A percentile compares a stretch with the other conserved stretches of the same genome.
Evolutionary conservation across 2,113 vertebrate species (phyloP).

Genomic region (Platycercus adscitus): DNA sequence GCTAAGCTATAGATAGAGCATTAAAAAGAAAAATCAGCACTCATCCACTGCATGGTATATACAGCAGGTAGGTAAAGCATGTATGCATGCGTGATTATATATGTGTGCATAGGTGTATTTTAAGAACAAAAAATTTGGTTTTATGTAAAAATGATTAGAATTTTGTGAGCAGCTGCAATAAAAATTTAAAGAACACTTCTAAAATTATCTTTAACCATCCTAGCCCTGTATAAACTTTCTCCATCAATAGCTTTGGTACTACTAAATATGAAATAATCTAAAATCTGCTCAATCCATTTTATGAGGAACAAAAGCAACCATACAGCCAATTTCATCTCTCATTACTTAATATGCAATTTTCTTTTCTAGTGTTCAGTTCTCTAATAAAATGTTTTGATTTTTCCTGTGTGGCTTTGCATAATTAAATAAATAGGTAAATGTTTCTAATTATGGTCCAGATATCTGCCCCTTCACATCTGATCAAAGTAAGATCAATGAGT

Average conservation of each 20-base stretch:
- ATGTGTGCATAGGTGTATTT: neutral
- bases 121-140: neutral
- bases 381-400: neutral
- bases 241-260: neutral
- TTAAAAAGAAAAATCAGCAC: neutral
- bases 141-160: neutral
- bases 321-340: neutral
- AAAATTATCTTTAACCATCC: neutral
- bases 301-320: neutral
- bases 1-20: neutral
- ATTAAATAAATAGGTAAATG: neutral
- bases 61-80: neutral
- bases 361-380: neutral
- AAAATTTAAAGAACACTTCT: neutral
- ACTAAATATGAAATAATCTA: neutral
- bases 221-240: neutral
- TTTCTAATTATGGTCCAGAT: neutral
- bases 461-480: neutral
- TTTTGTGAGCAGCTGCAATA: neutral
- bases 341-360: neutral
- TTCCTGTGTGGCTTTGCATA: neutral
- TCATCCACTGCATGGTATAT: neutral
- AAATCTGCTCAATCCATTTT: neutral
- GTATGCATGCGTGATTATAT: fast-evolving
- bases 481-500: neutral